phyloP scores from a whole-genome alignment of 53 echinoderm and acorn worm species.

The Holothuria leucospilota region DNA sequence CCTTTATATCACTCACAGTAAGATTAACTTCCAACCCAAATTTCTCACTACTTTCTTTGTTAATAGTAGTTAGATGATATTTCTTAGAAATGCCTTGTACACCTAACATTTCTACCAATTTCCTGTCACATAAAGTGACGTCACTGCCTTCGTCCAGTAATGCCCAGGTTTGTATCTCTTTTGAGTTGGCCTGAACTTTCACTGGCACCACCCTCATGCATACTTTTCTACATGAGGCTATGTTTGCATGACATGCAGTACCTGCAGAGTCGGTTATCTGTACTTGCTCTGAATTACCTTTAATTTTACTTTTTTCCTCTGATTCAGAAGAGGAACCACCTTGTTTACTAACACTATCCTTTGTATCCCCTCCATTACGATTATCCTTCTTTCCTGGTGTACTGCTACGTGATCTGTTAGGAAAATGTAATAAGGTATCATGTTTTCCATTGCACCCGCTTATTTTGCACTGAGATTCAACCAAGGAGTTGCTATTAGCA shows the following conservation, averaged over 20 bases:
- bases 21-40: neutral
- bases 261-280: neutral
- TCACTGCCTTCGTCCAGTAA: constrained; percentile 64
- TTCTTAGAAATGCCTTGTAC: constrained; percentile 25
- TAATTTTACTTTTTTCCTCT: too few species aligned
- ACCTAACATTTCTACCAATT: constrained; percentile 33
- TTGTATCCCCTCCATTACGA: too few species aligned
- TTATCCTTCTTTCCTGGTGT: too few species aligned
- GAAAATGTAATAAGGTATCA: constrained; percentile 21
- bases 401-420: too few species aligned
- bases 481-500: too few species aligned
- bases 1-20: neutral
- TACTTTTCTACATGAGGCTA: neutral
- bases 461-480: neutral
- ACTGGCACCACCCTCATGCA: neutral
- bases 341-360: too few species aligned
- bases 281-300: too few species aligned
- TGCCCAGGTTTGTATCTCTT: constrained; percentile 49
- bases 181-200: constrained; percentile 5
- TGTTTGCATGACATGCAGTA: neutral
- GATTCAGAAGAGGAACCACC: too few species aligned
- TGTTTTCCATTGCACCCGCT: constrained; percentile 27
- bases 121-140: constrained; percentile 55
- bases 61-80: constrained; percentile 39
- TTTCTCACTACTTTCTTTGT: constrained; percentile 3